phyloP scores from a whole-genome alignment of 2,113 vertebrate species.

The Lampris megalopsis region DNA sequence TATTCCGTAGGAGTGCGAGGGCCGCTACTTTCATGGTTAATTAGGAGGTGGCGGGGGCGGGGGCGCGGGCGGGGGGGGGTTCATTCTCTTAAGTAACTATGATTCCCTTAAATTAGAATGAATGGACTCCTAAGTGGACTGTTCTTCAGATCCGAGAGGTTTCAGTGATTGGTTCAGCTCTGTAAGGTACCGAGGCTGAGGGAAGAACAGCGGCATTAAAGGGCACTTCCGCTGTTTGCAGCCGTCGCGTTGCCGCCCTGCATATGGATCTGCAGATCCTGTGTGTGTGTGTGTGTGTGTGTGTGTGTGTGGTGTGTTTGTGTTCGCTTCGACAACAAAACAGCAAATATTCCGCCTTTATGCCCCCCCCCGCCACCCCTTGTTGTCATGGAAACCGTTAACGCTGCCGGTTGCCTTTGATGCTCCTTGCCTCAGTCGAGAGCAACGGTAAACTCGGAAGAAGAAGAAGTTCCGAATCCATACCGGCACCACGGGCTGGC shows the following conservation, averaged over 20 bases:
- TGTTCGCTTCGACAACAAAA: conserved; percentile 14
- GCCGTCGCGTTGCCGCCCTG: no score
- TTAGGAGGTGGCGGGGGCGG: no score
- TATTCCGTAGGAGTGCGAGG: not conserved
- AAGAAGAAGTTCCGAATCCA: conserved; percentile 50
- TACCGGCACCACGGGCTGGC: not conserved
- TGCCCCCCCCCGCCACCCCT: no score
- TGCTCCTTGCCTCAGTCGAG: conserved; percentile 49
- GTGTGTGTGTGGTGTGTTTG: not conserved
- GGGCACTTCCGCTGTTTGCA: no score
- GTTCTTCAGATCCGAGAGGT: not conserved
- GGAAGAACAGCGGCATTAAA: no score
- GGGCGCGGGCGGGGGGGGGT: not conserved
- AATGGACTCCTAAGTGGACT: not conserved
- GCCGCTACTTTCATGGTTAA: conserved; percentile 1
- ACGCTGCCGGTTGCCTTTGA: conserved; percentile 44
- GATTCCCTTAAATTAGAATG: conserved; percentile 2
- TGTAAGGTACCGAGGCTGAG: not conserved
- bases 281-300: not conserved
- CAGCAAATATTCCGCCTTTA: conserved; percentile 20
- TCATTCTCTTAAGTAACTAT: not conserved
- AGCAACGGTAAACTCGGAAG: conserved; percentile 31
- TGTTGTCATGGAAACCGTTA: conserved; percentile 61
- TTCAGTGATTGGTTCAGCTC: not conserved
- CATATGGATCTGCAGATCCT: no score